A percentile compares a stretch with the other conserved stretches of the same genome.
Conservation (phyloP, 2,797 vertebrate species). For the Xerus rutilus region DNA sequence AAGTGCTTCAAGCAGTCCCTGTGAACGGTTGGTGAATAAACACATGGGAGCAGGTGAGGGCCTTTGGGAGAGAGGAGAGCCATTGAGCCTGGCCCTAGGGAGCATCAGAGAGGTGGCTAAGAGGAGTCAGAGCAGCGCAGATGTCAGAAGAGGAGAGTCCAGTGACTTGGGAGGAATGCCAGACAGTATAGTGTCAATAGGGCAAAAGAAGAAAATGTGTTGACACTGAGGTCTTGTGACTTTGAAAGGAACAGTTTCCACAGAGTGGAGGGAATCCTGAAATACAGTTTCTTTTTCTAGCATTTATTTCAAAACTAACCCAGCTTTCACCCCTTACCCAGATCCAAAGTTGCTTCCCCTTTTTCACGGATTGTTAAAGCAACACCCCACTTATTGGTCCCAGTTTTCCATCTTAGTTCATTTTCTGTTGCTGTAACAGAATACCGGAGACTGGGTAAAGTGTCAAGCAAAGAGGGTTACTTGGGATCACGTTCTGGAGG, state of each 20-base stretch:
- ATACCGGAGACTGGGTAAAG: not conserved
- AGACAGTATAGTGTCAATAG: not conserved
- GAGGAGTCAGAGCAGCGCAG: too few relatives aligned
- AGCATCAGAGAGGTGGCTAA: not conserved
- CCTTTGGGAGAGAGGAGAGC: not conserved
- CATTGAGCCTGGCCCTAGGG: not conserved
- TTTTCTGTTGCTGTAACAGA: not conserved
- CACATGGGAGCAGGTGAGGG: not conserved
- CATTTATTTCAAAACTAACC: too few relatives aligned
- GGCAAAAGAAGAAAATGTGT: not conserved
- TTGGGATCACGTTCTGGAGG: not conserved
- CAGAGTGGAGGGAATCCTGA: not conserved
- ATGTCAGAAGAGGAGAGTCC: not conserved
- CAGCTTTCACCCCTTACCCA: not conserved
- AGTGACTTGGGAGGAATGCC: not conserved
- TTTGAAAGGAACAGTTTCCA: not conserved
- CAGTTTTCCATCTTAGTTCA: not conserved
- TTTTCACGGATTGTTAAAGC: too few relatives aligned
- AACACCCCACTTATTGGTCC: not conserved
- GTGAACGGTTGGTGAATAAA: not conserved
- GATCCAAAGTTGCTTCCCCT: not conserved
- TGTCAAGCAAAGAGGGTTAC: not conserved
- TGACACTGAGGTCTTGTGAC: accelerated
- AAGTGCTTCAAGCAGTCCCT: not conserved
- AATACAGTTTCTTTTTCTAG: not conserved